Base-by-base conservation (phyloP, 1,140 invertebrate species). In the Lucilia sericata region DNA sequence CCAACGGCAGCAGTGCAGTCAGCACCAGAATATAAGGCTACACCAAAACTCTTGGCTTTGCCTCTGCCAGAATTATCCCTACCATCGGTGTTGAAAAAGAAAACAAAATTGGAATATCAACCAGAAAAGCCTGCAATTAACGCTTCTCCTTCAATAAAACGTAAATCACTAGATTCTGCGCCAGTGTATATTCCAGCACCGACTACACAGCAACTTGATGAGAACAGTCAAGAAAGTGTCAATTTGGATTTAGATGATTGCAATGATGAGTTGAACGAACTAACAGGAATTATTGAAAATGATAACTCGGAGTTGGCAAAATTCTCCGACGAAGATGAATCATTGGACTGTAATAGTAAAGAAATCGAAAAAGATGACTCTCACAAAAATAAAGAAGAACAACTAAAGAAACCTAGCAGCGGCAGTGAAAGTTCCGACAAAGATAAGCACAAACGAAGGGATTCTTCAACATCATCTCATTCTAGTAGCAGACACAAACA, bases 141-240 rank as follows among this genome's bases (percentile, higher is more conserved):
- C 85, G 88, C 89, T 0, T 89, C 88, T 2, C 87, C 89, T 19
- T 86, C 88, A 0, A 82, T 76, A 42, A 47, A 60, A 34, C 17
- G 65, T 21, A 34, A n/a, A 7, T 87, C 88, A 14, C 87, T 87
- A 30, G 82, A 78, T 8, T 86, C 82, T 80, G 88, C 88, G 19
- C 92, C 92, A 19, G 91, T 89, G 55, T 93, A 93, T 85, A 92
- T 92, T 82, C 92, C 92, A 34, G 91, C 90, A 21, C 90, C 91
- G 30, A 91, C 80, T 21, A 49, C 74, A 47, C 74, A 30, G 14
- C 9, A 83, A 12, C 13, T 25, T 1, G 55, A 36, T 65, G 60
- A 85, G 21, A 70, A 84, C 34, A 60, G 74, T 30, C 34, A 80
- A 34, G 51, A 49, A 13, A 70, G 55, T 17, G 74, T 14, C 7